A percentile compares a stretch with the other conserved stretches of the same genome.
Conservation (phyloP, 2,113 vertebrate genomes). For the Taxidea taxus region DNA sequence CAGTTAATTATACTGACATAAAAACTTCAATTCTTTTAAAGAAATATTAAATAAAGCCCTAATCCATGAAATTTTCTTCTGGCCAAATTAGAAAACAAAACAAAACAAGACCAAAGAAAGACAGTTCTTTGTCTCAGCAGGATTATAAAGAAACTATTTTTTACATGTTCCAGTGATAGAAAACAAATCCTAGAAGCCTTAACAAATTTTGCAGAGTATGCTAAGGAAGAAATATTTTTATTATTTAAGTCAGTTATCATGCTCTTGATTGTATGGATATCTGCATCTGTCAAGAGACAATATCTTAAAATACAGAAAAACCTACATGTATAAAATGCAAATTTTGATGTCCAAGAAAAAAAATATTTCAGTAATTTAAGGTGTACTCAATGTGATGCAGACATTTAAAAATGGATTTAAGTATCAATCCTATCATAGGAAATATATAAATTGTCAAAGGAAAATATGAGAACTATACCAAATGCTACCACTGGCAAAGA, state of each 20-base stretch:
- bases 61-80: background rate
- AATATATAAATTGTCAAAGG: background rate
- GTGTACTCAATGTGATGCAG: background rate
- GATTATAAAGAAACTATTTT: background rate
- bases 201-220: background rate
- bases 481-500: background rate
- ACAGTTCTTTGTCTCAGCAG: background rate
- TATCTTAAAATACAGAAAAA: background rate
- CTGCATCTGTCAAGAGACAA: background rate
- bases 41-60: background rate
- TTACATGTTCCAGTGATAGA: background rate
- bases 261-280: background rate
- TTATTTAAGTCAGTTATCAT: background rate
- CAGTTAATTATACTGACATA: background rate
- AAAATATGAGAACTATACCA: background rate
- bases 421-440: background rate
- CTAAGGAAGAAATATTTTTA: background rate
- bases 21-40: background rate
- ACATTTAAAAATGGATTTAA: background rate
- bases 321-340: background rate
- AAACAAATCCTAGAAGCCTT: background rate
- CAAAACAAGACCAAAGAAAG: background rate
- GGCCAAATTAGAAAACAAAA: background rate
- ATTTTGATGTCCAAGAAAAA: background rate
- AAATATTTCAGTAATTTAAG: background rate